phyloP scores from a whole-genome alignment of 2,797 vertebrate species.

The Anguilla marmorata region DNA sequence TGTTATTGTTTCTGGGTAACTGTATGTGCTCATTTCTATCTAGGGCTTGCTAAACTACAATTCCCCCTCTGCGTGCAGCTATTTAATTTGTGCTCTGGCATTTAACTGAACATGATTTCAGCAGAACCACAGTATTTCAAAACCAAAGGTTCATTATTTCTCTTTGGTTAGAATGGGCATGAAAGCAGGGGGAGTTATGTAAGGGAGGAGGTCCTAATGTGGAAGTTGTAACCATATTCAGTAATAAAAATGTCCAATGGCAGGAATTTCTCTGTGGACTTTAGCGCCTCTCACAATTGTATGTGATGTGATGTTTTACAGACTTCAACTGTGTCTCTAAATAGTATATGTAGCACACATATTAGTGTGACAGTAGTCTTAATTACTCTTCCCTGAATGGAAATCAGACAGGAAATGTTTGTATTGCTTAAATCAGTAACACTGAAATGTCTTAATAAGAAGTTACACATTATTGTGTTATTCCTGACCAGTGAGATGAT shows the following conservation, averaged over 20 bases:
- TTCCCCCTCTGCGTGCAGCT: background rate
- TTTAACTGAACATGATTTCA: background rate
- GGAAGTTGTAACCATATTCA: background rate
- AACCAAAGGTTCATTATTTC: background rate
- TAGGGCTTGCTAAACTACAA: background rate
- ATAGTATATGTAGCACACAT: background rate
- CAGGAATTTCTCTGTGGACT: background rate
- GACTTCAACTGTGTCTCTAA: background rate
- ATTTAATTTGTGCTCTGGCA: constrained; percentile 2
- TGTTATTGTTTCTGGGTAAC: background rate
- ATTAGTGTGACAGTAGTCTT: background rate
- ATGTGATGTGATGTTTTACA: background rate
- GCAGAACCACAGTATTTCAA: background rate
- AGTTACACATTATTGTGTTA: background rate
- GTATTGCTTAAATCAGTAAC: background rate
- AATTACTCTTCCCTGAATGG: background rate
- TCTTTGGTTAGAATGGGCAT: background rate
- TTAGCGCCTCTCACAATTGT: background rate
- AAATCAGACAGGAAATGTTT: background rate
- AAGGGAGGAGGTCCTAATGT: background rate
- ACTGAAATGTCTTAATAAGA: background rate
- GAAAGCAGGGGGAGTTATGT: background rate
- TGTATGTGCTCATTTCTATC: background rate
- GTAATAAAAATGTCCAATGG: background rate
- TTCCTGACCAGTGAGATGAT: background rate